Evolutionary conservation across 2,113 vertebrate species (phyloP), one percentile per base, ranked within the genome.

Genomic region (Melanostigma gelatinosum): DNA sequence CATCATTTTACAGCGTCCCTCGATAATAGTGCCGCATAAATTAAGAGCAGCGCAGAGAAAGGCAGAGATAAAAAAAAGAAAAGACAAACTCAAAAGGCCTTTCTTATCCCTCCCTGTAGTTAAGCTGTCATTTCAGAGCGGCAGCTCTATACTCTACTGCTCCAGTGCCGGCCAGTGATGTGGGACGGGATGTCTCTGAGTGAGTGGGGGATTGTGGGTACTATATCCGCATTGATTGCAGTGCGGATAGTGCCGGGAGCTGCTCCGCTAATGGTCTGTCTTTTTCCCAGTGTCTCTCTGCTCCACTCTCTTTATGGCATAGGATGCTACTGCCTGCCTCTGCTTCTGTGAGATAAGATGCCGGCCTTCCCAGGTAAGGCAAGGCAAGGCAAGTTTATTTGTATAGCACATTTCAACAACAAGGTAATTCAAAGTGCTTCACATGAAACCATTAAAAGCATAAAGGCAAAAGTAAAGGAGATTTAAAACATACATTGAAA

Each of bases 331-430:
- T 12, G 42, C 42, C 80, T 82, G 75, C 64, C 38, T 90, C 87
- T 91, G 87, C 52, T 34, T 75, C 42, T 40, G 74, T 34, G 75
- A 83, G 88, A 91, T 92, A 91, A 90, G 83, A 82, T 44, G 61
- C 38, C 29, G 3, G 61, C 55, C 58, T 55, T 86, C 77, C 79
- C 69, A 72, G 70, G 82, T 83, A 72, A n/a, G n/a, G n/a, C n/a
- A n/a, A n/a, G n/a, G n/a, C n/a, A n/a, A n/a, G n/a, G n/a, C n/a
- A n/a, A n/a, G n/a, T n/a, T n/a, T n/a, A n/a, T n/a, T n/a, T n/a
- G n/a, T n/a, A n/a, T n/a, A n/a, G n/a, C n/a, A n/a, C n/a, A n/a
- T n/a, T n/a, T n/a, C n/a, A n/a, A n/a, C n/a, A n/a, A n/a, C n/a
- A n/a, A n/a, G n/a, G n/a, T n/a, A n/a, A n/a, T n/a, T n/a, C n/a